Percentiles rank a stretch among this genome's conserved stretches.
These are phyloP conservation scores for Watsonalla binaria DNA, from an alignment of 2,888 invertebrate species.

Conservation along the genomic window DNA sequence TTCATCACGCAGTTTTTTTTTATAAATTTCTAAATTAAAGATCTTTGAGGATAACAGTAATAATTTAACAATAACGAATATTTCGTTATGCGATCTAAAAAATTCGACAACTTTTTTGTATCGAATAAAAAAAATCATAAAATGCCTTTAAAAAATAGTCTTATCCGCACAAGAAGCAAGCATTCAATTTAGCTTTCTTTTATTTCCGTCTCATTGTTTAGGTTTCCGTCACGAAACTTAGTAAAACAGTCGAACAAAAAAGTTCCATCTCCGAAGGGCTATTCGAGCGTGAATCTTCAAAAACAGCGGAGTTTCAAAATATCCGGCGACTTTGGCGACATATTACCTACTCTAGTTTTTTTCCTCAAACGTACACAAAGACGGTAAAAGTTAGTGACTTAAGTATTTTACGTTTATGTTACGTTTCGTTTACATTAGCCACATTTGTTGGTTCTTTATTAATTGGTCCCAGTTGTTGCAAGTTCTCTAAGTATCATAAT, in stretches of 20 bases:
- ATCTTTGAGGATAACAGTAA: too few relatives aligned
- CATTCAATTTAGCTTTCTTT: slow-evolving; percentile 53
- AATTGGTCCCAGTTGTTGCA: too few relatives aligned
- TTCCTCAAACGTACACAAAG: slow-evolving; percentile 6
- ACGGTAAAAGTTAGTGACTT: slow-evolving; percentile 1
- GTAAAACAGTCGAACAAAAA: slow-evolving; percentile 48
- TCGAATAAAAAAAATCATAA: neutral
- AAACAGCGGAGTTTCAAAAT: slow-evolving; percentile 38
- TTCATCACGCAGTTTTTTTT: too few relatives aligned
- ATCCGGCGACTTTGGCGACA: slow-evolving; percentile 23
- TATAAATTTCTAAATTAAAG: too few relatives aligned
- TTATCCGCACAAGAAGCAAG: slow-evolving; percentile 38
- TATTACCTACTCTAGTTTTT: slow-evolving; percentile 3
- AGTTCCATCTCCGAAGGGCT: slow-evolving; percentile 44
- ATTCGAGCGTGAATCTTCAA: slow-evolving; percentile 46
- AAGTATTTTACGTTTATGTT: too few relatives aligned
- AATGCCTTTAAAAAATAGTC: slow-evolving; percentile 20
- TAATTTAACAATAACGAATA: too few relatives aligned
- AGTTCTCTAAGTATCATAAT: too few relatives aligned
- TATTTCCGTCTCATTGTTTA: slow-evolving; percentile 54
- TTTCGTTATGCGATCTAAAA: too few relatives aligned
- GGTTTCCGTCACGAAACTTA: slow-evolving; percentile 47
- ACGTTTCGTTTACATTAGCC: too few relatives aligned
- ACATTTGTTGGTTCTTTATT: too few relatives aligned
- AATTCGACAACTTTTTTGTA: too few relatives aligned